These are phyloP conservation scores for Ctenoplectra terminalis DNA, from an alignment of 1,140 invertebrate genomes.

Conservation along the genomic window DNA sequence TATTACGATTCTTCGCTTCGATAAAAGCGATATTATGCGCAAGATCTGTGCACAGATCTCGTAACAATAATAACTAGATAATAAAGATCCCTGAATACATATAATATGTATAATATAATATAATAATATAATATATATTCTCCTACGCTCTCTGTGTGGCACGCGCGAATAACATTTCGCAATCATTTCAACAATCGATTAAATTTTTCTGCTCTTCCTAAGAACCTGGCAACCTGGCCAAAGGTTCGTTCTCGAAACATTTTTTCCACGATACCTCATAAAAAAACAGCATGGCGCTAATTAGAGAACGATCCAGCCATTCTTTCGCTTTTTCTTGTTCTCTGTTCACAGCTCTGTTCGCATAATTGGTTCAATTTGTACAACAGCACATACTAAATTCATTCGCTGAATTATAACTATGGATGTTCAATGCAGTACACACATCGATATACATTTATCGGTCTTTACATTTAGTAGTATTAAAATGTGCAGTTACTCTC, in stretches of 20 bases:
- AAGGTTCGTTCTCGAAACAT: conserved; percentile 39
- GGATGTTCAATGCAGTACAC: conserved; percentile 61
- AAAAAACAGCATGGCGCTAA: conserved; percentile 39
- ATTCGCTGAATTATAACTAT: conserved; percentile 55
- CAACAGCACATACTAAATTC: conserved; percentile 58
- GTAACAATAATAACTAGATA: conserved; percentile 76
- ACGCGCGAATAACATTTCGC: conserved; percentile 62
- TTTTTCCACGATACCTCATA: neutral
- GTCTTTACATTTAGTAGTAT: conserved; percentile 9
- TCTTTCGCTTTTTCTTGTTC: conserved; percentile 46
- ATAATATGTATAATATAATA: conserved; percentile 61
- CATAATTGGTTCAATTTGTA: conserved; percentile 60
- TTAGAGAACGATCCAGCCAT: conserved; percentile 58
- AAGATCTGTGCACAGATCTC: conserved; percentile 53
- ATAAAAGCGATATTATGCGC: conserved; percentile 57
- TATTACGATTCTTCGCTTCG: conserved; percentile 36
- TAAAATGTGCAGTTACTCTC: conserved; percentile 50
- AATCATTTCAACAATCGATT: conserved; percentile 61
- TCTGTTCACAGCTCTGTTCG: conserved; percentile 42
- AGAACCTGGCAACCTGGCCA: conserved; percentile 54
- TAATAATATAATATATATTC: conserved; percentile 55
- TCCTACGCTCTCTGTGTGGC: conserved; percentile 71
- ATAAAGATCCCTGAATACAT: conserved; percentile 79
- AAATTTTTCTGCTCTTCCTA: conserved; percentile 25
- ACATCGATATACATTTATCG: conserved; percentile 42